phyloP scores from a whole-genome alignment of 2,113 vertebrate genomes.

The Smithornis capensis region DNA sequence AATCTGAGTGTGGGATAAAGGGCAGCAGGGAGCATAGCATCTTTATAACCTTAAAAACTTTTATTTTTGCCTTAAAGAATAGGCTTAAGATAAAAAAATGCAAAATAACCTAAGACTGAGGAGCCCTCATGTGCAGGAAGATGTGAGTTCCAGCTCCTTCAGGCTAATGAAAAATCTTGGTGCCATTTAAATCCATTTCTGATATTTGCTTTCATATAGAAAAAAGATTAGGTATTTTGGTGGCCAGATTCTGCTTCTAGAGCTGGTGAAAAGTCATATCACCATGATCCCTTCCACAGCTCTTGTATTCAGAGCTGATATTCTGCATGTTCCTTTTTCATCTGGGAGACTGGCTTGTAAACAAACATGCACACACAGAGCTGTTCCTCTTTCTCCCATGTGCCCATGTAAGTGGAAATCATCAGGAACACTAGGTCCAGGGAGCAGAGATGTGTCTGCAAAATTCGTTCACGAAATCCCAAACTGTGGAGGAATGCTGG shows the following conservation, averaged over 20 bases:
- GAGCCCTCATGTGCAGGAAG: not conserved
- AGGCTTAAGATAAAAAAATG: not conserved
- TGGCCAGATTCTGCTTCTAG: not conserved
- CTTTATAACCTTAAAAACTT: not conserved
- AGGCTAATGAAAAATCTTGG: not conserved
- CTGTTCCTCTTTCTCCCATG: not conserved
- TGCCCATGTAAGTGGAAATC: not conserved
- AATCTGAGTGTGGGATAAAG: not conserved
- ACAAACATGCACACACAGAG: not conserved
- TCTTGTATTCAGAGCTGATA: not conserved
- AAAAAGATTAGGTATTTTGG: not conserved
- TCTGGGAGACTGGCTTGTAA: not conserved
- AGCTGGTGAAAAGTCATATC: not conserved
- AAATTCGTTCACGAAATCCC: not conserved
- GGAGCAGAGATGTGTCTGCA: not conserved
- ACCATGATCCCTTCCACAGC: not conserved
- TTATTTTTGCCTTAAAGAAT: not conserved
- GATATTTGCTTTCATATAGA: not conserved
- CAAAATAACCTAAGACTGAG: not conserved
- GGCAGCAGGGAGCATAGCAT: not conserved
- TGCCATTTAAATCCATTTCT: not conserved
- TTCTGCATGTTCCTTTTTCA: not conserved
- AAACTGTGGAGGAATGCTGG: slow-evolving; percentile 16
- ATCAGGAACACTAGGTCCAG: not conserved
- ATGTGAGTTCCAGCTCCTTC: not conserved